These are phyloP conservation scores for Triplophysa bombifrons DNA, from an alignment of 2,797 vertebrate genomes.

Conservation along the genomic window DNA sequence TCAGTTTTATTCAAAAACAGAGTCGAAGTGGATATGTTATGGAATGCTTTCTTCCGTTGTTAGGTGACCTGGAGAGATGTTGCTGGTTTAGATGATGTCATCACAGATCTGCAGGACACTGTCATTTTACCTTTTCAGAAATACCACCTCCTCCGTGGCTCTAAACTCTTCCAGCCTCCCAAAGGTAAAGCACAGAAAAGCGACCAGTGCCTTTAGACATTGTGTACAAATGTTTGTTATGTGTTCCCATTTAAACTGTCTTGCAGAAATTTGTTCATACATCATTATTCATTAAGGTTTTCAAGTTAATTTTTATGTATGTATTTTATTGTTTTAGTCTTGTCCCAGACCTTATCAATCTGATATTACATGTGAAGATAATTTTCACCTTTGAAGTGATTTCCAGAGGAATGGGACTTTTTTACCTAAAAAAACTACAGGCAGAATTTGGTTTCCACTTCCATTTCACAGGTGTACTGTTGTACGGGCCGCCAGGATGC, in stretches of 20 bases:
- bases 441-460: not conserved
- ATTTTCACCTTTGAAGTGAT: too few species aligned
- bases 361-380: not conserved
- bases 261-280: not conserved
- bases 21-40: not conserved
- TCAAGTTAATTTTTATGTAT: not conserved
- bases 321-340: not conserved
- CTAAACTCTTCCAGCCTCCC: constrained; percentile 95
- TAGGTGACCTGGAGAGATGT: constrained; percentile 84
- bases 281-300: not conserved
- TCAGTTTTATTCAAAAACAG: not conserved
- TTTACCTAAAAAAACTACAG: not conserved
- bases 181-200: constrained; percentile 80
- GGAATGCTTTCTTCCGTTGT: not conserved
- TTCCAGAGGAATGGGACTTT: not conserved
- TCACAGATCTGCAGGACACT: constrained; percentile 93
- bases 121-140: constrained; percentile 97
- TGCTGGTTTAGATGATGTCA: constrained; percentile 92
- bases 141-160: constrained; percentile 89
- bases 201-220: not conserved
- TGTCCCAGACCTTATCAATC: not conserved
- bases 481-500: constrained; percentile 82
- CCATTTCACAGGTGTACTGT: constrained; percentile 28
- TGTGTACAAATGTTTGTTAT: too few species aligned
- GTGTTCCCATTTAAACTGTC: not conserved